Conservation (phyloP, 1,140 invertebrate genomes). For the Drosophila nigromelanica region DNA sequence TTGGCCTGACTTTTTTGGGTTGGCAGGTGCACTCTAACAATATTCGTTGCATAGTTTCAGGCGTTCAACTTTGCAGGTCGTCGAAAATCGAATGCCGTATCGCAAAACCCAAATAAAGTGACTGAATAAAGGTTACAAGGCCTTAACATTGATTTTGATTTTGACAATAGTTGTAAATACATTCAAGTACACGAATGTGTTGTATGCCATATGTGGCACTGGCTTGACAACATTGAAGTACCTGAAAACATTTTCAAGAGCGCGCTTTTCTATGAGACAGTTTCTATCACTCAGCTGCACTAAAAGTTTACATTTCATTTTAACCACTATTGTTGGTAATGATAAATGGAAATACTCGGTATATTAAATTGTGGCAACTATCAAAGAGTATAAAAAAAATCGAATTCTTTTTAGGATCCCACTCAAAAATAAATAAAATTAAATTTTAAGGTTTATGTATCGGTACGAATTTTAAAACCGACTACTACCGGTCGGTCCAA, state of each 20-base stretch:
- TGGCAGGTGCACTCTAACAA: slow-evolving; percentile 45
- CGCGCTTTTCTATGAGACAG: no score
- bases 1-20: slow-evolving; percentile 33
- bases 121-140: slow-evolving; percentile 48
- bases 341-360: no score
- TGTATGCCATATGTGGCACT: slow-evolving; percentile 22
- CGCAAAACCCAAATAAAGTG: slow-evolving; percentile 21
- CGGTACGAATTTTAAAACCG: not conserved
- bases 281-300: no score
- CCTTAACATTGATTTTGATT: slow-evolving; percentile 61
- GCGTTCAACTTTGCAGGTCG: slow-evolving; percentile 58
- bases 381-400: no score
- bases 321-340: no score
- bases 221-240: slow-evolving; percentile 42
- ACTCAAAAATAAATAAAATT: slow-evolving; percentile 4
- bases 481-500: not conserved
- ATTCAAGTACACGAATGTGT: not conserved
- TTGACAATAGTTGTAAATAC: slow-evolving; percentile 33
- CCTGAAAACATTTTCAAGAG: slow-evolving; percentile 13
- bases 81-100: slow-evolving; percentile 52
- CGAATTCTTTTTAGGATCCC: no score
- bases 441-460: slow-evolving; percentile 1
- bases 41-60: slow-evolving; percentile 48
- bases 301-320: no score
- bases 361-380: no score